Conservation (phyloP, 2,888 invertebrate genomes). For the Drosophila eohydei region DNA sequence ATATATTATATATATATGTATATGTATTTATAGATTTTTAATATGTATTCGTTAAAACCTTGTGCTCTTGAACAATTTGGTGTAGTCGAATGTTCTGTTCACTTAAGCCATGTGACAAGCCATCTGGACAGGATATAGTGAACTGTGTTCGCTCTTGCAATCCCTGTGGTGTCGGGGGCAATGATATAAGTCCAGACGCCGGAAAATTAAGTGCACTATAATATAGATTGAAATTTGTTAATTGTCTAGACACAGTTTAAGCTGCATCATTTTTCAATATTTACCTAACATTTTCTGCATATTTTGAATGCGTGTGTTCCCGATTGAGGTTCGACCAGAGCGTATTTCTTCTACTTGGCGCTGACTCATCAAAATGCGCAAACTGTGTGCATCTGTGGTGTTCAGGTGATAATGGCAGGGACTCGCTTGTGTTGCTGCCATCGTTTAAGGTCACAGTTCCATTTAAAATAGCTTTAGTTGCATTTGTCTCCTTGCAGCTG, state of each 20-base stretch:
- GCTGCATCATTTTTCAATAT: not conserved
- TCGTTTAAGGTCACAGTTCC: constrained; percentile 15
- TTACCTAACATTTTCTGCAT: constrained; percentile 76
- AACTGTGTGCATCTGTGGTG: constrained; percentile 42
- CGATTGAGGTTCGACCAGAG: constrained; percentile 81
- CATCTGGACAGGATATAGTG: constrained; percentile 84
- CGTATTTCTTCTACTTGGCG: constrained; percentile 70
- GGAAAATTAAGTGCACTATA: constrained; percentile 80
- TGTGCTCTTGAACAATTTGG: constrained; percentile 92
- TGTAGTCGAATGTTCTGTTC: constrained; percentile 88
- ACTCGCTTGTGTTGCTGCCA: constrained; percentile 27
- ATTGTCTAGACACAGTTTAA: not conserved
- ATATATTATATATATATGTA: not conserved
- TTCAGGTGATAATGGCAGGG: constrained; percentile 43
- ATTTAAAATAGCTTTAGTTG: constrained; percentile 20
- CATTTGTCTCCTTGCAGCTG: constrained; percentile 27
- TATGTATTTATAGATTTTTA: not conserved
- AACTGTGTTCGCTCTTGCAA: constrained; percentile 83
- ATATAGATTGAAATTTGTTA: not conserved
- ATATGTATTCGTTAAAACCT: constrained; percentile 86
- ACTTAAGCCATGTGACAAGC: constrained; percentile 84
- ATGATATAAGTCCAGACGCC: constrained; percentile 80
- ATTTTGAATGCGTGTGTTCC: constrained; percentile 72
- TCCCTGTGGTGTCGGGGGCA: constrained; percentile 86
- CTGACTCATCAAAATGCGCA: constrained; percentile 48